phyloP scores from a whole-genome alignment of 2,888 invertebrate species.

The Tromatobia lineatoria region DNA sequence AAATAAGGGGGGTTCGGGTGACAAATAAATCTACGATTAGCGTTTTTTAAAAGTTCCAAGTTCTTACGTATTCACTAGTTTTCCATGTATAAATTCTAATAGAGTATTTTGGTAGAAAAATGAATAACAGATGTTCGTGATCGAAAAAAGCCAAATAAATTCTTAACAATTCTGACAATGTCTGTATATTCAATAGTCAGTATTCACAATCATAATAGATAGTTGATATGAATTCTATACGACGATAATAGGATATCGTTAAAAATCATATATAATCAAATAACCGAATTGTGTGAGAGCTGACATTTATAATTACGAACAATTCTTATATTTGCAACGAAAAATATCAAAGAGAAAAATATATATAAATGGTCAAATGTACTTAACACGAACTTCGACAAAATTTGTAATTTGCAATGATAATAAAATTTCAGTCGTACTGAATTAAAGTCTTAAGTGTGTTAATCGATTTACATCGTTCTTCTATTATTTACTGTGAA shows the following conservation, averaged over 20 bases:
- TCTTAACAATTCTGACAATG: no score
- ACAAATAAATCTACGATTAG: no score
- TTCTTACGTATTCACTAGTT: no score
- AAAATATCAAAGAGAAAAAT: conserved; percentile 1
- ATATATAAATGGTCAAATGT: conserved; percentile 44
- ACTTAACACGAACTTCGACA: conserved; percentile 53
- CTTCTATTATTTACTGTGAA: conserved; percentile 40
- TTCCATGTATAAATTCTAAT: no score
- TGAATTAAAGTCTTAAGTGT: conserved; percentile 20
- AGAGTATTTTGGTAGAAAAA: no score
- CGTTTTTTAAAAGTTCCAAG: no score
- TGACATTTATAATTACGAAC: conserved; percentile 11
- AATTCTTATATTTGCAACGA: conserved; percentile 14
- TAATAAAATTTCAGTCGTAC: conserved; percentile 59
- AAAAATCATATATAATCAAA: background rate
- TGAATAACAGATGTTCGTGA: no score
- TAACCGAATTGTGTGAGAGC: background rate
- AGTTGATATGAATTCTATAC: conserved; percentile 8
- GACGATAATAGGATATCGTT: conserved; percentile 11
- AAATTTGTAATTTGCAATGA: conserved; percentile 59
- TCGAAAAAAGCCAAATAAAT: no score
- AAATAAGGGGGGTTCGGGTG: no score
- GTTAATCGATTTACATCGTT: conserved; percentile 12
- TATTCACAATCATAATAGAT: background rate
- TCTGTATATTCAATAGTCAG: no score